Base-by-base conservation (phyloP, 2,113 vertebrate species). In the Ophthalmolycus amberensis region DNA sequence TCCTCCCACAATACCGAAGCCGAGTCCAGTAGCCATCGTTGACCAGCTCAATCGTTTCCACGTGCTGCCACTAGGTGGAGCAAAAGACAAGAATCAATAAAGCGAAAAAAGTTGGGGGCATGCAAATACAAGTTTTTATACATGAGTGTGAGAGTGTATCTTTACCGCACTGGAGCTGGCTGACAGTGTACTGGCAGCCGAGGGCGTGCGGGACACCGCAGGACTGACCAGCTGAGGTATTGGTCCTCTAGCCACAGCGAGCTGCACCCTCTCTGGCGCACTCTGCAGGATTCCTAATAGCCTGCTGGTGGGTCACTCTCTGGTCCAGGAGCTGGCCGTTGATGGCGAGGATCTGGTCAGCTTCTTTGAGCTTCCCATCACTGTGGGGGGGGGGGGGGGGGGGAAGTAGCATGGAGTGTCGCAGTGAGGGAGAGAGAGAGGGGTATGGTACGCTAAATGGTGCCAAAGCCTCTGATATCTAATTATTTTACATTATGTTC, bases 1-100 rank as follows among this genome's bases (percentile, higher is more conserved):
- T 88, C 97, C 97, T 88, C 98, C 98, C 5, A 99, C 96, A 48
- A 99, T 99, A 66, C 98, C 98, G 84, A 99, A 99, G 66, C 98
- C 98, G 27, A 99, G 94, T 65, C 98, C 98, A 0, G 97, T 98
- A n/a, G 9, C 97, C 98, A 62, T 99, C 98, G 0, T 99, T 99
- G 74, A 98, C 96, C 92, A 99, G 80, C 71, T 99, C 97, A 71
- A 99, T 96, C 5, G 96, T 96, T 88, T 99, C 98, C 78, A 99
- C 94, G 1, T 98, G 97, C 82, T 98, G 97, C 97, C 96, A 97
- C 81, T 97, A 94, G 71, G 91, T 66, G n/a, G 1, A 6, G 37
- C 7, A n/a, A 46, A 48, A 59, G 15, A 79, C 20, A 37, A 14
- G n/a, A 70, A 42, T 50, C 14, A 38, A 59, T n/a, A 22, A 11